phyloP scores from a whole-genome alignment of 2,113 vertebrate species.

The Sinosuthora webbiana region DNA sequence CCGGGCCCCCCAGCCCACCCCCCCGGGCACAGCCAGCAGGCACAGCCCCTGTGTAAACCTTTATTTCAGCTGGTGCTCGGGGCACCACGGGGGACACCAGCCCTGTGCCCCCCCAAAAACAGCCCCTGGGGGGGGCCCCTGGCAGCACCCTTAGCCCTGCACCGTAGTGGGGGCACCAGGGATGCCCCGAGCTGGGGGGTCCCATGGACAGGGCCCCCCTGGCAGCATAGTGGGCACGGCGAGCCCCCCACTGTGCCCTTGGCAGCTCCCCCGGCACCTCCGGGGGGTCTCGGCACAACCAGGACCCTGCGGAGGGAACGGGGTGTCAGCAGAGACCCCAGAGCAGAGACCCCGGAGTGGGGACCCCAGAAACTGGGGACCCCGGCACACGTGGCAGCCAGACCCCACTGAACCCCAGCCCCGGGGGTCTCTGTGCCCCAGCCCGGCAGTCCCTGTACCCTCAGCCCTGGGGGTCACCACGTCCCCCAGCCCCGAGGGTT shows the following conservation, averaged over 20 bases:
- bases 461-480: background rate
- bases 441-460: background rate
- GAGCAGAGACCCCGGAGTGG: too few relatives aligned
- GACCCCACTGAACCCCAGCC: background rate
- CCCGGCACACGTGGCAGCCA: fast-evolving
- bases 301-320: background rate
- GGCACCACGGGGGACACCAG: background rate
- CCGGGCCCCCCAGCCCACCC: fast-evolving
- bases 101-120: background rate
- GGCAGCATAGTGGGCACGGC: background rate
- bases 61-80: background rate
- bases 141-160: background rate
- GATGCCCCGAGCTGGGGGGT: background rate
- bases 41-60: conserved; percentile 22
- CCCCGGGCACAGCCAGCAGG: background rate
- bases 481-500: background rate
- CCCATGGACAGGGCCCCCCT: background rate
- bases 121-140: background rate
- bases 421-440: background rate
- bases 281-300: background rate
- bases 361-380: background rate
- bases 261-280: background rate
- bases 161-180: background rate
- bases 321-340: background rate
- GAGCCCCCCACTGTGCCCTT: background rate